Percentiles rank a stretch among this genome's conserved stretches.
Evolutionary conservation across 2,113 vertebrate genomes (phyloP).

Genomic region (Hemicordylus capensis): DNA sequence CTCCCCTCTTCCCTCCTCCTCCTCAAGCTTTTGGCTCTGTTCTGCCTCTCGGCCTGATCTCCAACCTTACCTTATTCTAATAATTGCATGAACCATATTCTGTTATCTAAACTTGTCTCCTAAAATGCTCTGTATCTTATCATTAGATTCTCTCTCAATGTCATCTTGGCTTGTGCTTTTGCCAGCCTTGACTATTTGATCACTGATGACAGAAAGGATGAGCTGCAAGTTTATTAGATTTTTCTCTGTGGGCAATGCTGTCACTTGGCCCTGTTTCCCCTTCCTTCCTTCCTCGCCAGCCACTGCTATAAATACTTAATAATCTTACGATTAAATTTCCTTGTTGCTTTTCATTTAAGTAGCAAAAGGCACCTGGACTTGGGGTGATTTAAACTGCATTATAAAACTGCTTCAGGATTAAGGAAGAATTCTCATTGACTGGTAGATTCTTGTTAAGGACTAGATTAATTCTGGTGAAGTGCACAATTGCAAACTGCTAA

Average conservation of each 20-base stretch:
- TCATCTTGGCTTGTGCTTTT: conserved; percentile 48
- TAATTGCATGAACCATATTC: conserved; percentile 29
- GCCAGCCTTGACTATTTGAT: conserved; percentile 65
- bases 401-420: conserved; percentile 66
- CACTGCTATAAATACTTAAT: conserved; percentile 65
- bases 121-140: conserved; percentile 53
- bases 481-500: conserved; percentile 55
- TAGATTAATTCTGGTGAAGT: conserved; percentile 69
- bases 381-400: conserved; percentile 61
- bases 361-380: conserved; percentile 57
- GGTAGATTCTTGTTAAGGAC: conserved; percentile 62
- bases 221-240: conserved; percentile 59
- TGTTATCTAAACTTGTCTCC: conserved; percentile 50
- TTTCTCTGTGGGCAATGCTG: conserved; percentile 34
- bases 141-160: conserved; percentile 43
- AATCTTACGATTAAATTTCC: conserved; percentile 71
- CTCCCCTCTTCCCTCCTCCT: neutral
- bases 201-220: conserved; percentile 51
- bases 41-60: conserved; percentile 34
- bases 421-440: conserved; percentile 67
- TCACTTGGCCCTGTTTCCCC: conserved; percentile 62
- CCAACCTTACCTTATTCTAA: conserved; percentile 45
- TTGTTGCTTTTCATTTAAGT: conserved; percentile 70
- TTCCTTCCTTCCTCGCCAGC: conserved; percentile 9
- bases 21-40: conserved; percentile 37